Evolutionary conservation across 2,888 invertebrate species (phyloP), one percentile per base, ranked within the genome.

Genomic region (Papilio demoleus): DNA sequence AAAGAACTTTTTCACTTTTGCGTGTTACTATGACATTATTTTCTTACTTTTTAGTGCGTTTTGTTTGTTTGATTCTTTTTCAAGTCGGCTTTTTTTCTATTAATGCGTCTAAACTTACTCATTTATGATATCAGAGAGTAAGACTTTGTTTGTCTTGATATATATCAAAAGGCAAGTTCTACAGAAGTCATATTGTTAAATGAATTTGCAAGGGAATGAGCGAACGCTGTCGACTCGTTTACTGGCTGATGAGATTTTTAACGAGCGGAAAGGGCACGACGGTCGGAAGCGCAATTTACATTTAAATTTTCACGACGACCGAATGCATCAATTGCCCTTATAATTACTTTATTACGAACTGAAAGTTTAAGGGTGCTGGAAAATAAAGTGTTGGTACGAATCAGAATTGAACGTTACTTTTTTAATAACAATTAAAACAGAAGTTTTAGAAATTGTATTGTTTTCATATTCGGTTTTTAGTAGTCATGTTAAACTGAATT

Each of bases 161-260:
- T 50, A 47, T 38, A 4, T 24, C 31, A 36, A 40, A 50, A 34
- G n/a, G 24, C 34, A 31, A 42, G 40, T 45, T 36, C 6, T 34
- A 47, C 66, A 47, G 59, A 24, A 63, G 56, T 64, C 59, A 64
- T 31, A 64, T 68, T 60, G 68, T 60, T 60, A 60, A 64, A 65
- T 45, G 40, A 68, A 68, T 68, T 70, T 61, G 56, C 64, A 67
- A 73, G 68, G 67, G 67, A 68, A 70, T 67, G 64, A 31, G 47
- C 45, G 56, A 40, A 38, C 42, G 50, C 62, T 38, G 45, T 24
- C 27, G 27, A 68, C 58, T 59, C 74, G 75, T 74, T 74, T 67
- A 70, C 62, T 62, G 45, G 68, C 74, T 79, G 83, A 84, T 82
- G 82, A 79, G 80, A 75, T 81, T 81, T 80, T 81, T 84, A 84